Evolutionary conservation across 2,888 invertebrate species (phyloP).

Genomic region (Drosophila nigritarsus): DNA sequence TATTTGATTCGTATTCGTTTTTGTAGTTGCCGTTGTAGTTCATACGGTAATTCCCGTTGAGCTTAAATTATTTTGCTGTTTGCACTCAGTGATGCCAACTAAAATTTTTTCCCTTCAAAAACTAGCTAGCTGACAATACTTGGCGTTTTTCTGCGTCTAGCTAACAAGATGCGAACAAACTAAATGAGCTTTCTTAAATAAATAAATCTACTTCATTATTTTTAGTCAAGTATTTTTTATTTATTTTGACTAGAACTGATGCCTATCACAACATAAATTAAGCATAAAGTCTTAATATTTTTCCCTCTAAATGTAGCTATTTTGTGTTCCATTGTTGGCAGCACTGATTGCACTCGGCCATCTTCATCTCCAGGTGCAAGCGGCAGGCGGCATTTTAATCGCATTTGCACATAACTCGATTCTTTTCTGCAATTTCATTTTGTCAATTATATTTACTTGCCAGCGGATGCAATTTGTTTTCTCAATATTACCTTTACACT

Average conservation of each 20-base stretch:
- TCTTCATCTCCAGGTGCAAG: slow-evolving; percentile 10
- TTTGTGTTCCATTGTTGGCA: not conserved
- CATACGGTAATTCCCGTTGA: slow-evolving; percentile 51
- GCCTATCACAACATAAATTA: not conserved
- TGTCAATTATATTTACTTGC: slow-evolving; percentile 65
- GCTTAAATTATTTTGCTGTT: slow-evolving; percentile 67
- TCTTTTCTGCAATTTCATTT: slow-evolving; percentile 70
- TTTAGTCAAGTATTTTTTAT: not conserved
- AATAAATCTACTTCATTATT: not conserved
- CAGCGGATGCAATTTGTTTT: slow-evolving; percentile 49
- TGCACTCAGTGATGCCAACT: slow-evolving; percentile 31
- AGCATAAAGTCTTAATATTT: not conserved
- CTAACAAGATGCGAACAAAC: not conserved
- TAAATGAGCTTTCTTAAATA: too few relatives aligned
- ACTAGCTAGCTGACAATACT: not conserved
- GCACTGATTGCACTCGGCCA: slow-evolving; percentile 38
- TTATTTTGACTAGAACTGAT: not conserved
- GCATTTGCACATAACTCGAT: slow-evolving; percentile 77
- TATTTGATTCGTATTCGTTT: slow-evolving; percentile 35
- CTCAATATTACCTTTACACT: slow-evolving; percentile 36
- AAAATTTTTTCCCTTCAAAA: not conserved
- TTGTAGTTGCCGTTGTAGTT: slow-evolving; percentile 33
- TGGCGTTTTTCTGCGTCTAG: not conserved
- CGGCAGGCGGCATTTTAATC: slow-evolving; percentile 64
- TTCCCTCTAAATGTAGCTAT: not conserved